phyloP scores from a whole-genome alignment of 2,113 vertebrate species.

The Corythornis madagascariensis region DNA sequence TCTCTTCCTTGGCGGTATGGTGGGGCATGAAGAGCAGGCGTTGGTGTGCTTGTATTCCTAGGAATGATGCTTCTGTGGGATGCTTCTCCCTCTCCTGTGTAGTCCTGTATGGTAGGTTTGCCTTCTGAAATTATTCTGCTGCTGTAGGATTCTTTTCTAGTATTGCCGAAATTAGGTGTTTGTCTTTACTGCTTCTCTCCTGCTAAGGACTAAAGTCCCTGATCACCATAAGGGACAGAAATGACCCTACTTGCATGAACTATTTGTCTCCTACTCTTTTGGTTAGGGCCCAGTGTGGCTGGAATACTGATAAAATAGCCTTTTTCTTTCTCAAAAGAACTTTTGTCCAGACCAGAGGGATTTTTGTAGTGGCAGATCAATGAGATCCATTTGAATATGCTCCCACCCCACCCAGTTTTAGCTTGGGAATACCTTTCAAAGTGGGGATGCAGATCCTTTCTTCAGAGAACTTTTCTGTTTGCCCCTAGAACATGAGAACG shows the following conservation, averaged over 20 bases:
- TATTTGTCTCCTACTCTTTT: background rate
- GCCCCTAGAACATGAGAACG: background rate
- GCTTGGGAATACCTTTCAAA: background rate
- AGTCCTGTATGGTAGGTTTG: background rate
- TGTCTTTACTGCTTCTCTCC: background rate
- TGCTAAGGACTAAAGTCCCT: background rate
- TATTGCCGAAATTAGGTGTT: fast-evolving
- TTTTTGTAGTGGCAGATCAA: background rate
- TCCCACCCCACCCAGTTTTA: background rate
- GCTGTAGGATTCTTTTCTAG: background rate
- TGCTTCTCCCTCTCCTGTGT: background rate
- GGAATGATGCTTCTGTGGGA: background rate
- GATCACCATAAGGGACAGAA: background rate
- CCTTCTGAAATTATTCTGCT: background rate
- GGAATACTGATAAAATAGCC: background rate
- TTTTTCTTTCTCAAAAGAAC: background rate
- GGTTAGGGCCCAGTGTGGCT: background rate
- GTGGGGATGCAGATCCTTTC: background rate
- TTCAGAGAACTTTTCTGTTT: background rate
- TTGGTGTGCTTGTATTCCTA: background rate
- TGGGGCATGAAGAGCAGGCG: background rate
- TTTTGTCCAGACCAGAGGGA: background rate
- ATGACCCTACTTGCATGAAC: background rate
- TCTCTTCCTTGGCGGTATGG: background rate
- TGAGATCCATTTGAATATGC: background rate